Evolutionary conservation across 2,113 vertebrate species (phyloP), one percentile per base, ranked within the genome.

Genomic region (Chelonoidis abingdonii): DNA sequence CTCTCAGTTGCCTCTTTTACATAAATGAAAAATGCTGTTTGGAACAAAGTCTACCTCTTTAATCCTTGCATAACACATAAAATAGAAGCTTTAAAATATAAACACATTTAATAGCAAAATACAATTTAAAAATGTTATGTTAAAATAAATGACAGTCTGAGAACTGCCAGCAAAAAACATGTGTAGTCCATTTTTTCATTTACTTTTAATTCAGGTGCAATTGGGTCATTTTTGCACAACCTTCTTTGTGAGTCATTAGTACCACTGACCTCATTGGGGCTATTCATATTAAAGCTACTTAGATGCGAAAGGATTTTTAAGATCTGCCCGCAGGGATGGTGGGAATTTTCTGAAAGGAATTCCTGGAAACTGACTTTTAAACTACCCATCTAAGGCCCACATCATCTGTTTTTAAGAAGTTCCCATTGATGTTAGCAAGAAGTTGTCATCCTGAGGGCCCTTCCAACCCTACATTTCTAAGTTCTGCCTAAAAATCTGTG

Each of bases 171-270:
- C 19, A 86, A 82, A 44, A 78, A 47, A 27, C 13, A 44, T 59
- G 82, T 27, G n/a, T 24, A 50, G 4, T 80, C 80, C 35, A 17
- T 62, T 44, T 78, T 35, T 94, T 92, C 16, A 19, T 91, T 92
- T 96, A 87, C 65, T 35, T 93, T 93, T 92, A 82, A 92, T 84
- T n/a, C 44, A 84, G 25, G 6, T 17, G 29, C 87, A 80, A 35
- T 92, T 78, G 76, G 29, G 22, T 89, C 93, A 5, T 94, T 97
- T 96, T 78, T 87, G n/a, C 72, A 82, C 81, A 69, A 93, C 5
- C 82, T 38, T 78, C 14, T 52, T 17, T 69, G 79, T 17, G 47
- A 80, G 35, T 41, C 16, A 56, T 82, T 24, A 82, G 80, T 38
- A 14, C 50, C 0, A 69, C 35, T 69, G 65, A 38, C 19, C 65